Evolutionary conservation across 2,113 vertebrate genomes (phyloP).

Genomic region (Perca schrenkii): DNA sequence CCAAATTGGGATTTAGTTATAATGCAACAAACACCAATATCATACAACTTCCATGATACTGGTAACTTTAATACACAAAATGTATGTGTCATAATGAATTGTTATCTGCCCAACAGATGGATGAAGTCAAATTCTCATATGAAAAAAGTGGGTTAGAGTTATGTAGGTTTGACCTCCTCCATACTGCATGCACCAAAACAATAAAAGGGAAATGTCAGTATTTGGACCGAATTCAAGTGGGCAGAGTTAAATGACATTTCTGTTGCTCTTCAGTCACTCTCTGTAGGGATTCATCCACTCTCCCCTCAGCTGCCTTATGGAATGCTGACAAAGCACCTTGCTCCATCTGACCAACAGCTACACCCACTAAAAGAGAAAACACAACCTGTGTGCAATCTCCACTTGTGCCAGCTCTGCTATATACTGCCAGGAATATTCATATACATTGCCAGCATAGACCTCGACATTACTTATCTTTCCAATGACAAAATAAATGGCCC

Average conservation of each 20-base stretch:
- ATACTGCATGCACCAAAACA: conserved; percentile 17
- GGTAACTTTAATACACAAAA: not conserved
- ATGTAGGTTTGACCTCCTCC: conserved; percentile 8
- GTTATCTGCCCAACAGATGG: not conserved
- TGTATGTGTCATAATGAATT: not conserved
- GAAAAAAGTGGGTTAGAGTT: not conserved
- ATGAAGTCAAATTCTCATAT: not conserved
- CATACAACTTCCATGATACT: not conserved
- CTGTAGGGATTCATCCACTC: conserved; percentile 71
- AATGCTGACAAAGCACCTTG: conserved; percentile 75
- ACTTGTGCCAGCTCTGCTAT: conserved; percentile 37
- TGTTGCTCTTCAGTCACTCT: conserved; percentile 66
- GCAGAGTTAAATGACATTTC: conserved; percentile 68
- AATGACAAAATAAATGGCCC: conserved; percentile 19
- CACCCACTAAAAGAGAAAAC: conserved; percentile 52
- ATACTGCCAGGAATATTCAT: conserved; percentile 19
- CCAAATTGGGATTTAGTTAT: too few species aligned
- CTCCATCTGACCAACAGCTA: conserved; percentile 75
- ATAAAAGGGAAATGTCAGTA: conserved; percentile 29
- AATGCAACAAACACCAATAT: not conserved
- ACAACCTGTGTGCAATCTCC: conserved; percentile 62
- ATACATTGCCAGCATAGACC: not conserved
- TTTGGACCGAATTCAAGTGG: conserved; percentile 60
- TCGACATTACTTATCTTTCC: conserved; percentile 10
- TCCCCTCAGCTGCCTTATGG: conserved; percentile 66